Conservation (phyloP, 2,888 invertebrate genomes). For the Gryllus longicercus region DNA sequence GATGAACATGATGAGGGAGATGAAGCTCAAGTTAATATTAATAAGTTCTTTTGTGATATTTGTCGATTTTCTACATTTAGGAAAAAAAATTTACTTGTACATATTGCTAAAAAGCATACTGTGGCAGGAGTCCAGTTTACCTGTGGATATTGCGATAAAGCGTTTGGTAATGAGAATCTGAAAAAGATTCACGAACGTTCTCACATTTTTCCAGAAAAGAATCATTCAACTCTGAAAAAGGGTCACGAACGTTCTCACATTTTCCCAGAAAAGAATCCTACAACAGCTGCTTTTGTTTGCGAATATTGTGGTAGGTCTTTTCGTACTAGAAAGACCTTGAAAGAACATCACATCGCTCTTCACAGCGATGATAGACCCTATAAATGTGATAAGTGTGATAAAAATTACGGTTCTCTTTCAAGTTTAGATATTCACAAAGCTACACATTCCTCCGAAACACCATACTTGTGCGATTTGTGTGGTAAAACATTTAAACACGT, state of each 20-base stretch:
- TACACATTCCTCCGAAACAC: slow-evolving; percentile 40
- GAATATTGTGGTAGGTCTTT: slow-evolving; percentile 35
- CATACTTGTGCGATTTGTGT: slow-evolving; percentile 46
- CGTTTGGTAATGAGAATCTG: slow-evolving; percentile 24
- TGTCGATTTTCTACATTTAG: slow-evolving; percentile 28
- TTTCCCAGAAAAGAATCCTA: background rate
- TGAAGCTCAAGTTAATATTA: background rate
- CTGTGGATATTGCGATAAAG: slow-evolving; percentile 32
- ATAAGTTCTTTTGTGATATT: slow-evolving; percentile 30
- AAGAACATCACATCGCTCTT: slow-evolving; percentile 42
- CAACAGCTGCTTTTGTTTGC: slow-evolving; percentile 29
- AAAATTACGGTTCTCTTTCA: slow-evolving; percentile 43
- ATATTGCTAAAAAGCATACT: slow-evolving; percentile 27
- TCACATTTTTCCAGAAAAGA: slow-evolving; percentile 20
- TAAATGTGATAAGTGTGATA: slow-evolving; percentile 43
- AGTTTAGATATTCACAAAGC: slow-evolving; percentile 45
- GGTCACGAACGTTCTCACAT: slow-evolving; percentile 28
- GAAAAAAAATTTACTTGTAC: slow-evolving; percentile 28
- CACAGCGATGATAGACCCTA: slow-evolving; percentile 40
- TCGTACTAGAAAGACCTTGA: slow-evolving; percentile 39
- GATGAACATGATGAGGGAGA: background rate
- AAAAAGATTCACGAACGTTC: slow-evolving; percentile 26
- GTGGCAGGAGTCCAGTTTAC: slow-evolving; percentile 12
- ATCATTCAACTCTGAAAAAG: slow-evolving; percentile 18
- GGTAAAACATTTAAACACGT: slow-evolving; percentile 47